Conservation (phyloP, 2,888 invertebrate genomes). For the Dendrolimus houi region DNA sequence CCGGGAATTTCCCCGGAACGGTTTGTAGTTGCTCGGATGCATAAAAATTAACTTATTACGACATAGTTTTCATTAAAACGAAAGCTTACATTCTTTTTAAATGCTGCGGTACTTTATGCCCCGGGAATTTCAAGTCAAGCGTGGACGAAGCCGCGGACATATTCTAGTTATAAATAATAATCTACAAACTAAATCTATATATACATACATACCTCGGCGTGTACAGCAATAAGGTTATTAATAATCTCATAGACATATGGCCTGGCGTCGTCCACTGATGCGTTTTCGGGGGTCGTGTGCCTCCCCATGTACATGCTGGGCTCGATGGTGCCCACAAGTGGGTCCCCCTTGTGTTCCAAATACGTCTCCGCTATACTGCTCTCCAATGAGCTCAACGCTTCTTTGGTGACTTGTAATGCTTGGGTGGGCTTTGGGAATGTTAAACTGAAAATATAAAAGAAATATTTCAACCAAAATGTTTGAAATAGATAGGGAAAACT, state of each 20-base stretch:
- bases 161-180: too few relatives aligned
- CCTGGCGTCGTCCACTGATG: constrained; percentile 84
- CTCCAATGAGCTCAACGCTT: constrained; percentile 77
- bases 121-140: too few relatives aligned
- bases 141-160: too few relatives aligned
- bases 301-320: constrained; percentile 96
- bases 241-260: constrained; percentile 94
- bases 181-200: too few relatives aligned
- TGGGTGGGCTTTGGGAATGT: constrained; percentile 85
- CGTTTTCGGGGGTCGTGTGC: constrained; percentile 89
- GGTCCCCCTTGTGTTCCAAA: constrained; percentile 94
- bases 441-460: constrained; percentile 45
- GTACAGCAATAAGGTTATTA: constrained; percentile 87
- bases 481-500: too few relatives aligned
- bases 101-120: too few relatives aligned
- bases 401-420: constrained; percentile 81
- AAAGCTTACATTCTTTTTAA: too few relatives aligned
- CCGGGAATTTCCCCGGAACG: too few relatives aligned
- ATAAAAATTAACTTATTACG: too few relatives aligned
- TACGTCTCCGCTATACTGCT: constrained; percentile 85
- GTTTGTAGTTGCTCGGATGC: too few relatives aligned
- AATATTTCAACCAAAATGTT: too few relatives aligned
- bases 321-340: constrained; percentile 96
- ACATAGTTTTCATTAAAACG: too few relatives aligned
- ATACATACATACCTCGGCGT: constrained; percentile 77